Percentiles rank a stretch among this genome's conserved stretches.
These are phyloP conservation scores for Cephalopholis sonnerati DNA, from an alignment of 2,113 vertebrate species.

Conservation along the genomic window DNA sequence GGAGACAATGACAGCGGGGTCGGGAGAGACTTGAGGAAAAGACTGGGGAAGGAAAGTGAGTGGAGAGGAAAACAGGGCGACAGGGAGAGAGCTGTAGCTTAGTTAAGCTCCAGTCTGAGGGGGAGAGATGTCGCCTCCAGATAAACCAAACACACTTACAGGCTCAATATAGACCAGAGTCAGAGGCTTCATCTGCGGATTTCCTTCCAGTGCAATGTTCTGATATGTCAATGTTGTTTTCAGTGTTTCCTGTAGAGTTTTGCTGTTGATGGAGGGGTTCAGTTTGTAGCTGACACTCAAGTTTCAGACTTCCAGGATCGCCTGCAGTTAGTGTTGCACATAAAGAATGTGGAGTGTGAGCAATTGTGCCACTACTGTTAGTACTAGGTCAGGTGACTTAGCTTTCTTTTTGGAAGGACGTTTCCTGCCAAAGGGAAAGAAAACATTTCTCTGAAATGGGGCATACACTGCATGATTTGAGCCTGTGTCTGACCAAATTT, in stretches of 20 bases:
- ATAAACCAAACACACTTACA: slow-evolving; percentile 49
- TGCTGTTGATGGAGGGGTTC: background rate
- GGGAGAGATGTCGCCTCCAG: slow-evolving; percentile 56
- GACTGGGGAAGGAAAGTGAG: slow-evolving; percentile 30
- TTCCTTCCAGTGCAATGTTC: slow-evolving; percentile 50
- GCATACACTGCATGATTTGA: too few relatives aligned
- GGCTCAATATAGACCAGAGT: slow-evolving; percentile 48
- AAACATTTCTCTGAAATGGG: background rate
- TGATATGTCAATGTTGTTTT: slow-evolving; percentile 34
- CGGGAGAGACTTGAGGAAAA: slow-evolving; percentile 30
- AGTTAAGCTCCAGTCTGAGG: slow-evolving; percentile 22
- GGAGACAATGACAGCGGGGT: slow-evolving; percentile 56
- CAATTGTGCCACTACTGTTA: background rate
- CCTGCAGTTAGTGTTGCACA: background rate
- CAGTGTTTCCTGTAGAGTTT: slow-evolving; percentile 48
- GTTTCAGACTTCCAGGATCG: slow-evolving; percentile 1
- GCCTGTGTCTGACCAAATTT: too few relatives aligned
- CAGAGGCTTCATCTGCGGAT: slow-evolving; percentile 7
- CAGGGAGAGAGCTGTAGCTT: slow-evolving; percentile 11
- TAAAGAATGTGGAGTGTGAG: background rate
- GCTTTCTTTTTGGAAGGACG: background rate
- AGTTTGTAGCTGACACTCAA: background rate
- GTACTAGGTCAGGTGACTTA: background rate
- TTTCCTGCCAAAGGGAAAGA: background rate
- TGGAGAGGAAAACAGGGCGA: slow-evolving; percentile 34